Percentiles rank a stretch among this genome's conserved stretches.
These are phyloP conservation scores for Spinus olivaceus DNA, from an alignment of 2,797 vertebrate genomes.

Conservation along the genomic window DNA sequence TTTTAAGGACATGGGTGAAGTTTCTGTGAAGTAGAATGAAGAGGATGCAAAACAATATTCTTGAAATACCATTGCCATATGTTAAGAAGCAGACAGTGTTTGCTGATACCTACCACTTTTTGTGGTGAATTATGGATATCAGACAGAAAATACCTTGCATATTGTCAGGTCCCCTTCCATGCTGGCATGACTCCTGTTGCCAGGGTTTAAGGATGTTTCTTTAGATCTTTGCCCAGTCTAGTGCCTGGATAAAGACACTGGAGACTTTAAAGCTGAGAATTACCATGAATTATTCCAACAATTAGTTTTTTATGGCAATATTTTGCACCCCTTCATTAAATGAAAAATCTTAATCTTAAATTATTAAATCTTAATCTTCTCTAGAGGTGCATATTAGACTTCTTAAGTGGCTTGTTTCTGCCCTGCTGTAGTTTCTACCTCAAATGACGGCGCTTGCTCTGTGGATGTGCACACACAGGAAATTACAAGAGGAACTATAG, in stretches of 20 bases:
- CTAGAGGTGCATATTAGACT: background rate
- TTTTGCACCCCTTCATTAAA: background rate
- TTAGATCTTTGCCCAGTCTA: background rate
- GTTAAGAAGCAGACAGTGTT: background rate
- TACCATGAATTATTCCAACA: background rate
- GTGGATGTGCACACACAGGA: background rate
- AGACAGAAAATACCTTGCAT: background rate
- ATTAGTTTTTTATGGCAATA: background rate
- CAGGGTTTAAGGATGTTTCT: background rate
- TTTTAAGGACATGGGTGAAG: background rate
- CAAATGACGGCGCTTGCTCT: background rate
- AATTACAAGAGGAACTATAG: background rate
- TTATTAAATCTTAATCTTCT: background rate
- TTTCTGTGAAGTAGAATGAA: background rate
- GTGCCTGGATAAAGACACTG: background rate
- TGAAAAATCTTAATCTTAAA: background rate
- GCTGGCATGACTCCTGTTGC: background rate
- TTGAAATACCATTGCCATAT: background rate
- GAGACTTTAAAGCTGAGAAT: background rate
- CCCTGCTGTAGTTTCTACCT: background rate
- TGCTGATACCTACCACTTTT: background rate
- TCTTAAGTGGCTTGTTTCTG: background rate
- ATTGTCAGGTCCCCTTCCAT: background rate
- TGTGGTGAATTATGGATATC: background rate
- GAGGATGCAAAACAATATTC: background rate